Evolutionary conservation across 2,797 vertebrate genomes (phyloP), one percentile per base, ranked within the genome.

Genomic region (Cheirogaleus major): DNA sequence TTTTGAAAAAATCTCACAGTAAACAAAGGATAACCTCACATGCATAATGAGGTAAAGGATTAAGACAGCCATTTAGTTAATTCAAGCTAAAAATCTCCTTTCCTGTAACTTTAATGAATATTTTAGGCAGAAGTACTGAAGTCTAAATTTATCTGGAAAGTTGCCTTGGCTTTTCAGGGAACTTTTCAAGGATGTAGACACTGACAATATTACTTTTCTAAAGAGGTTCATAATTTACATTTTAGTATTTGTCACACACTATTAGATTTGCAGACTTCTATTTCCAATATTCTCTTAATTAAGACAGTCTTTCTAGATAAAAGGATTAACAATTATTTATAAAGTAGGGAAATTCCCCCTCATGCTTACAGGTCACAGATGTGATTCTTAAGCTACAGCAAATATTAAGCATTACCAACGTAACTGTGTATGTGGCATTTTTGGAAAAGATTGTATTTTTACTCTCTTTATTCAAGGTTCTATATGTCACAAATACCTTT

Each of bases 31-130:
- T 97, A 94, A 91, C n/a, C 32, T 88, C 73, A 70, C 43, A 89
- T n/a, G 45, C 85, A 96, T 97, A 96, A 97, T 96, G 75, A 95
- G 23, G 61, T 93, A 78, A 76, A 90, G 96, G 94, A 98, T 97
- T 97, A 97, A 93, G 65, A 92, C 61, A 93, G 57, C 32, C 32
- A 73, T 67, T 97, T 73, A 85, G 93, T 83, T 96, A 97, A 92
- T 90, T 96, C 95, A 95, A 97, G 89, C 93, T 96, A 92, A 87
- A 97, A 97, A 85, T 88, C 80, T 76, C 41, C 86, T 96, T 98
- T 95, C 67, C 96, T 89, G 14, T 79, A 94, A 96, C 63, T 85
- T 97, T 93, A 95, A 92, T 97, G 94, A 97, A 93, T 97, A 96
- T 97, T 93, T 97, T 92, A 95, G 61, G 55, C 59, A 76, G 91